Conservation (phyloP, 2,113 vertebrate genomes). For the Piaya cayana region DNA sequence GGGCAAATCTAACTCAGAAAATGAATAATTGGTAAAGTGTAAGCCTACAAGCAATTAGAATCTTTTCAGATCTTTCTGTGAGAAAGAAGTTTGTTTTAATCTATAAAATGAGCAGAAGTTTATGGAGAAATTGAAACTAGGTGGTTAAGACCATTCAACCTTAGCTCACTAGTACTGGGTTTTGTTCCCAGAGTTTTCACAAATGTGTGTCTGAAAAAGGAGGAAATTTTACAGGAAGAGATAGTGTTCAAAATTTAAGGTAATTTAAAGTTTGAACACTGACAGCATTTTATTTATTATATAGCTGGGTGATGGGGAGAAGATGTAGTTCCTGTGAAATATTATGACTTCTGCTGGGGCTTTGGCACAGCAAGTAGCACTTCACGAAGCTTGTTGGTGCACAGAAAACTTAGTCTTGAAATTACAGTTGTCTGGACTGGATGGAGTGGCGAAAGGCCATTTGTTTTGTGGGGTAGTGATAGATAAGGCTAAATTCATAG, state of each 20-base stretch:
- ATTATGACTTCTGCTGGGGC: neutral
- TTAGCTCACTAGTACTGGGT: neutral
- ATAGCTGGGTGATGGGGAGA: neutral
- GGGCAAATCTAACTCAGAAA: constrained; percentile 11
- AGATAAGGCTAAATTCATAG: neutral
- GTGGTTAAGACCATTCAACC: neutral
- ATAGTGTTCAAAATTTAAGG: neutral
- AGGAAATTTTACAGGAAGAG: neutral
- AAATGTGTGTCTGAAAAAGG: neutral
- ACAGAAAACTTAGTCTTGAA: neutral
- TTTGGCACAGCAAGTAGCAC: neutral
- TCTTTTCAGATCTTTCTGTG: neutral
- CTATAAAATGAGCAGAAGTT: neutral
- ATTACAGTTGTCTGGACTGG: neutral
- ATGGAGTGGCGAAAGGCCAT: neutral
- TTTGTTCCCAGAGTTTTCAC: neutral
- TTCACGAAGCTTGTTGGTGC: fast-evolving
- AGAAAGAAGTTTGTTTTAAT: neutral
- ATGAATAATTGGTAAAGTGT: neutral
- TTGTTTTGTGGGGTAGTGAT: neutral
- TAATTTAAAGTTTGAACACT: neutral
- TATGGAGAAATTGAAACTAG: neutral
- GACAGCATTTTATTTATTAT: neutral
- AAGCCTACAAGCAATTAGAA: neutral
- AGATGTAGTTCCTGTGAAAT: neutral